Base-by-base conservation (phyloP, 1,140 invertebrate species). In the Phocides pigmalion region DNA sequence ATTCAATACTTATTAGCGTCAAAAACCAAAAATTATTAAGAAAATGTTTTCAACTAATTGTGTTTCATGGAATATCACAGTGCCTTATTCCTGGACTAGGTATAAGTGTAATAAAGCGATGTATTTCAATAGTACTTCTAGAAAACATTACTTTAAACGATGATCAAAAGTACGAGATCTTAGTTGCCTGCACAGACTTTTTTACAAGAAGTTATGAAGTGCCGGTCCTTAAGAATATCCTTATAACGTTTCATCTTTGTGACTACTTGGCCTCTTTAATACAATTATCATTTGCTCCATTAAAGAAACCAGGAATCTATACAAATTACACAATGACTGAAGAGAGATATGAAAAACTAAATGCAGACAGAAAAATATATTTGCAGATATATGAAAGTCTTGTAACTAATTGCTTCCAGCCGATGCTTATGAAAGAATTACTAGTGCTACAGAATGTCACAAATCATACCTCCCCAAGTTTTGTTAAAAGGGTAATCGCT, bases 81-180 rank as follows among this genome's bases (percentile, higher is more conserved):
- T 93, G 93, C 76, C 76, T 96, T n/a, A 80, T 95, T 62, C 93
- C 94, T 37, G 94, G 94, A 2, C 78, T 97, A 50, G 95, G 95
- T 4, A 84, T 95, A 51, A 91, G 92, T 16, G 67, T 93, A 44
- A 70, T 81, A 49, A 88, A 92, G 79, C 79, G 90, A 72, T 92
- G 81, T 64, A 50, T 68, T 11, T 78, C 67, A 64, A 79, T 79
- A 49, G 28, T 63, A 9, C 56, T 72, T 6, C 32, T 89, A 8
- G 68, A 78, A 14, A 9, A 62, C 4, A n/a, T 84, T 8, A 62
- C 41, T 28, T 80, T 91, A 25, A 74, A 71, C 51, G 79, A 87
- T 78, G 85, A 84, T 44, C 68, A 87, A 69, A 90, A 90, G 67
- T 91, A 91, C 82, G 75, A 85, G 50, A 69, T 84, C 44, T 59